Base-by-base conservation (phyloP, 2,888 invertebrate genomes). In the Sycophila texana region DNA sequence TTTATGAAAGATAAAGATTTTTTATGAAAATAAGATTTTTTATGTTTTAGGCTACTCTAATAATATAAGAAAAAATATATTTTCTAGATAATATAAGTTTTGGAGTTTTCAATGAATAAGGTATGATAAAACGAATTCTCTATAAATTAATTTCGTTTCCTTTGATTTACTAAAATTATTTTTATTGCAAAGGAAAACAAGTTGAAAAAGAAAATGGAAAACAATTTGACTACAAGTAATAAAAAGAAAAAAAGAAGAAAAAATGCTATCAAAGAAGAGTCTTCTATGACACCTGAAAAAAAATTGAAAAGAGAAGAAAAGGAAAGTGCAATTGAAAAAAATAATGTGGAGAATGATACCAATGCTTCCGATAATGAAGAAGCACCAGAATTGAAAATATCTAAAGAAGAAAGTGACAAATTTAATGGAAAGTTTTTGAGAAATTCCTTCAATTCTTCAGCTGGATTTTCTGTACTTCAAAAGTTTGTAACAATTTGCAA, bases 401-500 rank as follows among this genome's bases (percentile, higher is more conserved):
- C 72, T 49, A 58, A 51, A 74, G 70, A 78, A 14, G 78, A 80
- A 65, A 68, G 57, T 80, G 61, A 81, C 78, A 2, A 81, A 65
- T 77, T 84, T 66, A 83, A 83, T 13, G 86, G 84, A 75, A 86
- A 86, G 80, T 82, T 79, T 14, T 79, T 89, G 20, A 86, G 87
- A 74, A 81, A 82, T 49, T 82, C 83, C 68, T 86, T 89, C 10
- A 83, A 78, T n/a, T 84, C 85, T 0, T 26, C 79, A 10, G 82
- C 84, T 72, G 85, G 85, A 4, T 79, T 88, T n/a, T 80, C 81
- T 16, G 77, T 92, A 49, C 85, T 95, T 16, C 92, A 92, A 61
- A 94, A 94, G 85, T 95, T 95, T 84, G 87, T 95, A 2, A 91
- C 92, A 86, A 91, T 93, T 61, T 93, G 93, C 68, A 88, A 91